Conservation (phyloP, 2,797 vertebrate species). For the Typhlichthys subterraneus region DNA sequence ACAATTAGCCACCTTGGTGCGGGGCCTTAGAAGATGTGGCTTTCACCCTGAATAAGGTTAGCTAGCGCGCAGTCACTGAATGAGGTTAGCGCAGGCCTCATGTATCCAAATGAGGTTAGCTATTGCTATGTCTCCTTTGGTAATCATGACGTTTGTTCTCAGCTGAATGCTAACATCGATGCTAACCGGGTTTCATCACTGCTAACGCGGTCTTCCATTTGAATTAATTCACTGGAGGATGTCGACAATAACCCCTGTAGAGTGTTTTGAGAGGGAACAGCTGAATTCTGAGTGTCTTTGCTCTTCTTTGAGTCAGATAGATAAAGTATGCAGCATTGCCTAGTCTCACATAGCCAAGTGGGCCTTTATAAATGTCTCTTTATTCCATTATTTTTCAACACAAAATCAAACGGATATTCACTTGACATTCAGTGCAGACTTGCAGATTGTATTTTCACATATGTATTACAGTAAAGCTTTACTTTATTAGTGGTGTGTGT, state of each 20-base stretch:
- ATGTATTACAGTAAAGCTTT: constrained; percentile 16
- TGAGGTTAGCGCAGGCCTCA: constrained; percentile 51
- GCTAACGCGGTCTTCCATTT: constrained; percentile 64
- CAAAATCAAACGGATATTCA: constrained; percentile 58
- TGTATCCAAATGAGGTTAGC: constrained; percentile 57
- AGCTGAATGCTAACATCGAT: constrained; percentile 72
- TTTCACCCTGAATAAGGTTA: constrained; percentile 57
- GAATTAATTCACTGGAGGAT: constrained; percentile 75
- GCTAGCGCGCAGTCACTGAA: constrained; percentile 40
- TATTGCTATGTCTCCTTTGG: constrained; percentile 55
- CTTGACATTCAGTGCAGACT: constrained; percentile 26
- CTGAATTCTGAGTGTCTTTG: constrained; percentile 58
- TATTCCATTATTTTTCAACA: constrained; percentile 39
- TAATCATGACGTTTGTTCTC: constrained; percentile 81
- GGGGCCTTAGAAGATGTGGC: constrained; percentile 33
- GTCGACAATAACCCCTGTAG: constrained; percentile 67
- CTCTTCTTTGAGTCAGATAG: constrained; percentile 53
- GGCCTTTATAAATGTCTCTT: constrained; percentile 40
- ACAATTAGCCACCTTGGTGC: constrained; percentile 47
- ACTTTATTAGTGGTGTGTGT: constrained; percentile 19
- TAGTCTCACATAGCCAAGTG: constrained; percentile 19
- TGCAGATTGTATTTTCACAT: constrained; percentile 30
- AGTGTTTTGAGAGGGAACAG: constrained; percentile 60
- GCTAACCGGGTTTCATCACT: constrained; percentile 69
- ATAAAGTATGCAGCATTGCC: constrained; percentile 21